Base-by-base conservation (phyloP, 2,888 invertebrate species). In the Drosophila colorata region DNA sequence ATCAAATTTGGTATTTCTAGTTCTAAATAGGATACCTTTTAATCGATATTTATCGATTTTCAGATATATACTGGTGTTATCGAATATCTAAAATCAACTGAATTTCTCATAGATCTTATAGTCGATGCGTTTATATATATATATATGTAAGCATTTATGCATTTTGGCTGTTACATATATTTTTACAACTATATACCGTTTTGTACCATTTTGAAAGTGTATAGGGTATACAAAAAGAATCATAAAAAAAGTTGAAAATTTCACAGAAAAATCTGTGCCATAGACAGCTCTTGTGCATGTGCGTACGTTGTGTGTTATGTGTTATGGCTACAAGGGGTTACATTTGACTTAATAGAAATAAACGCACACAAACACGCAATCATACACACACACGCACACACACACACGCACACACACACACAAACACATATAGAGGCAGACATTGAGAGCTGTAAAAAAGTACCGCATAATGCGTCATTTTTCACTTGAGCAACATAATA, bases 401-500 rank as follows among this genome's bases (percentile, higher is more conserved):
- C n/a, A n/a, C 16, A 33, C n/a, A 31, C 2, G n/a, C 16, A 33
- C n/a, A 31, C 2, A 43, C 48, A 55, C 48, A 55, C 9, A 13
- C 35, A 55, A 18, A 55, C 33, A 40, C 8, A 41, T 7, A 44
- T 0, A 20, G 40, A 46, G 31, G 40, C 6, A 13, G 11, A 41
- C 38, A 43, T 40, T 43, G 40, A 52, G 40, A 46, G 47, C 47
- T 38, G 59, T 46, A 43, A 59, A 55, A 76, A 66, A 68, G 68
- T 66, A 68, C 61, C 71, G 67, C 69, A 77, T 64, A 80, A 86
- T 80, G 87, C 72, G 80, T 82, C 58, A 72, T 80, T 80, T 82
- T 83, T 74, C 74, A 83, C 78, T 86, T 77, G 69, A 80, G 61
- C 70, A 60, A 48, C 75, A 81, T 81, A 78, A 79, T 83, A 74